These are phyloP conservation scores for Rhogogaster chlorosoma DNA, from an alignment of 2,888 invertebrate genomes.

Conservation along the genomic window DNA sequence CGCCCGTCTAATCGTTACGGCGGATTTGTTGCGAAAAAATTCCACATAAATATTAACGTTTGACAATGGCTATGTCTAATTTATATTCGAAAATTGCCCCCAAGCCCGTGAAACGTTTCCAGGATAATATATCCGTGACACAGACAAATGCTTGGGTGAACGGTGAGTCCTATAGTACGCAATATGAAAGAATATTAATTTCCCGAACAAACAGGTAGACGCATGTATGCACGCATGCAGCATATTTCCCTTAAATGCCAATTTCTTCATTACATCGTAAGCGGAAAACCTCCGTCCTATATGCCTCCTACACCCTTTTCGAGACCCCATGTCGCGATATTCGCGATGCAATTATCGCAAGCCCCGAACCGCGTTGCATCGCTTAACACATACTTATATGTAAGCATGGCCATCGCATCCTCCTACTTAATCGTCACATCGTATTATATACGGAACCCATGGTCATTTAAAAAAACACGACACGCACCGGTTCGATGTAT, in stretches of 20 bases:
- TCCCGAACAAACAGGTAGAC: not conserved
- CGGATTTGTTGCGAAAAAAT: slow-evolving; percentile 26
- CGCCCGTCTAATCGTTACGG: slow-evolving; percentile 61
- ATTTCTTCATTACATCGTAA: not conserved
- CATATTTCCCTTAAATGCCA: not conserved
- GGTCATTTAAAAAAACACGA: not conserved
- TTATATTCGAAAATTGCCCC: slow-evolving; percentile 87
- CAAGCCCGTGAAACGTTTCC: slow-evolving; percentile 88
- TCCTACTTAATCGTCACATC: slow-evolving; percentile 2
- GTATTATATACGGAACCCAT: not conserved
- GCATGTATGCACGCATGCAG: not conserved
- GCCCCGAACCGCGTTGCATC: slow-evolving; percentile 35
- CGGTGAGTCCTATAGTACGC: slow-evolving; percentile 82
- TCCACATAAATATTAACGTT: slow-evolving; percentile 6
- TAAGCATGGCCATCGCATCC: slow-evolving; percentile 2
- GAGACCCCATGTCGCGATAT: not conserved
- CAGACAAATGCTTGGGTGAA: slow-evolving; percentile 94
- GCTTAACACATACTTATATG: not conserved
- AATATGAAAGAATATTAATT: slow-evolving; percentile 25
- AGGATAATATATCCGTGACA: slow-evolving; percentile 88
- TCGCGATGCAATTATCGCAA: not conserved
- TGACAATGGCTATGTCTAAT: slow-evolving; percentile 86
- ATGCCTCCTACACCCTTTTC: not conserved
- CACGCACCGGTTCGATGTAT: no score
- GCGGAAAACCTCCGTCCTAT: not conserved